A percentile compares a stretch with the other conserved stretches of the same genome.
Conservation (phyloP, 2,113 vertebrate genomes). For the Dinomys branickii region DNA sequence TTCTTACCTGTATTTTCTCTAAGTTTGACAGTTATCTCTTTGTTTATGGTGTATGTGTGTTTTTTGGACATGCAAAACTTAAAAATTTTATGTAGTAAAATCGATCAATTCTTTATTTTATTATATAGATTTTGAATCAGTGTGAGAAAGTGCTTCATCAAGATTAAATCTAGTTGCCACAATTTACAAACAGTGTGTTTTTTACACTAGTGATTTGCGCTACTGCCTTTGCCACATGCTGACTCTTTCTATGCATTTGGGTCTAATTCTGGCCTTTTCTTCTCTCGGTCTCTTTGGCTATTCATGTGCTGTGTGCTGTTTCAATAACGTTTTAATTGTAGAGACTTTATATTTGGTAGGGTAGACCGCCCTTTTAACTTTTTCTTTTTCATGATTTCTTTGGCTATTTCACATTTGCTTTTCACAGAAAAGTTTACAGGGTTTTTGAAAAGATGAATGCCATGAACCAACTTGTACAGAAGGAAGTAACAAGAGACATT, state of each 20-base stretch:
- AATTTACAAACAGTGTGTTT: not conserved
- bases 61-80: not conserved
- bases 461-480: not conserved
- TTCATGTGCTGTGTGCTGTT: not conserved
- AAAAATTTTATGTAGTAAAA: not conserved
- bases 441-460: not conserved
- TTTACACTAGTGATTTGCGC: too few species aligned
- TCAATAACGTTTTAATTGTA: not conserved
- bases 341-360: not conserved
- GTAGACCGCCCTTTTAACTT: not conserved
- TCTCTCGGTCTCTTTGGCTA: too few species aligned
- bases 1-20: too few species aligned
- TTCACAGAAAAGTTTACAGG: not conserved
- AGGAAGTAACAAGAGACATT: not conserved
- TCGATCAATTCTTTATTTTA: not conserved
- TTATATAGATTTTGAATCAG: not conserved
- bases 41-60: not conserved
- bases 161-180: not conserved
- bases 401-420: not conserved
- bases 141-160: not conserved
- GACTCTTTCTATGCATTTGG: not conserved
- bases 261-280: not conserved
- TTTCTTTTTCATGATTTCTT: not conserved
- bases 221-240: not conserved
- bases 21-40: not conserved